Evolutionary conservation across 2,888 invertebrate genomes (phyloP).

Genomic region (Ferrisia virgata): DNA sequence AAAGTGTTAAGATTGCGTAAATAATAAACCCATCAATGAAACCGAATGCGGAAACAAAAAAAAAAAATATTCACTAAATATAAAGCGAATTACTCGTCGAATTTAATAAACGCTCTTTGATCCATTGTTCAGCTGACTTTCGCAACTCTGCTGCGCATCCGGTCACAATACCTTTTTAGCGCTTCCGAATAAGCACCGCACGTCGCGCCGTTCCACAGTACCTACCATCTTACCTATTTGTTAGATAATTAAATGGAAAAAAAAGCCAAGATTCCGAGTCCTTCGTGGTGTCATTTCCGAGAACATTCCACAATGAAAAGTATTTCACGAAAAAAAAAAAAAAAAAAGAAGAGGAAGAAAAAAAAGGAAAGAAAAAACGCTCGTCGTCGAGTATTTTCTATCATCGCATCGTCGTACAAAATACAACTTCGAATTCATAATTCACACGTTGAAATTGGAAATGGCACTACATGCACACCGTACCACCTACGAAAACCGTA

Average conservation of each 20-base stretch:
- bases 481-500: neutral
- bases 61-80: neutral
- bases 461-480: neutral
- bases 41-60: conserved; percentile 21
- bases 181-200: neutral
- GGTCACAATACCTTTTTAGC: neutral
- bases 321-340: neutral
- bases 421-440: neutral
- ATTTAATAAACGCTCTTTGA: neutral
- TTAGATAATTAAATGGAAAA: conserved; percentile 1
- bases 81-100: conserved; percentile 1
- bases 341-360: too few relatives aligned
- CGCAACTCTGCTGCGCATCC: neutral
- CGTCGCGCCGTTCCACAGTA: too few relatives aligned
- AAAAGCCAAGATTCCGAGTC: neutral
- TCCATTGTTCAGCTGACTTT: conserved; percentile 4
- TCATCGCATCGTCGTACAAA: too few relatives aligned
- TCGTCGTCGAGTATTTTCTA: neutral
- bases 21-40: conserved; percentile 3
- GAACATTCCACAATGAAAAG: neutral
- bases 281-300: neutral
- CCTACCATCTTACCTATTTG: too few relatives aligned
- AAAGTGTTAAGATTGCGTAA: neutral
- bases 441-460: neutral
- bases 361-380: too few relatives aligned